phyloP scores from a whole-genome alignment of 1,140 invertebrate genomes.

The Drosophila azteca region DNA sequence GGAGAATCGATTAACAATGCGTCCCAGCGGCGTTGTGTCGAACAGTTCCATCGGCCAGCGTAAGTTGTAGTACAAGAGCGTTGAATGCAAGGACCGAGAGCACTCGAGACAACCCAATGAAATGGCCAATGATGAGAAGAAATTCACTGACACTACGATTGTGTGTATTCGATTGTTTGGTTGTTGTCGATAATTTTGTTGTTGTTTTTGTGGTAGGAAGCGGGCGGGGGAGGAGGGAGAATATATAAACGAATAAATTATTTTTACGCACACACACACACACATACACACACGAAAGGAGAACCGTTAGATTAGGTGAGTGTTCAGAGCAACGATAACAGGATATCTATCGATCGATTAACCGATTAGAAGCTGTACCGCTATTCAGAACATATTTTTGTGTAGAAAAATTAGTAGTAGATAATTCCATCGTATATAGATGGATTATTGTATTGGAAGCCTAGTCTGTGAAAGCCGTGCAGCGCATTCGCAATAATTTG shows the following conservation, averaged over 20 bases:
- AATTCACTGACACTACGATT: constrained; percentile 79
- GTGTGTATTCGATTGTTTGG: constrained; percentile 2
- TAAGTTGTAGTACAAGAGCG: constrained; percentile 87
- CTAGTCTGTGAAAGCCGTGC: constrained; percentile 27
- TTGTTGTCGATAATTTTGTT: constrained; percentile 23
- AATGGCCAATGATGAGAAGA: constrained; percentile 78
- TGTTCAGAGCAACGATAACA: constrained; percentile 6
- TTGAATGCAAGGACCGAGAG: constrained; percentile 85
- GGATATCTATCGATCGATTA: constrained; percentile 9
- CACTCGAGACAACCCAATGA: constrained; percentile 83
- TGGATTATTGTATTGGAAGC: constrained; percentile 31
- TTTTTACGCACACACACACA: constrained; percentile 32
- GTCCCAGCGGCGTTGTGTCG: constrained; percentile 90
- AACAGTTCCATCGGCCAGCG: constrained; percentile 90
- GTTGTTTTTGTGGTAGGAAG: constrained; percentile 6
- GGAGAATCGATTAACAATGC: constrained; percentile 90
- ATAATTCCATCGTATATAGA: constrained; percentile 1
- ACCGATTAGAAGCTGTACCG: neutral
- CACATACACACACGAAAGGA: constrained; percentile 34
- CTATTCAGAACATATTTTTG: neutral
- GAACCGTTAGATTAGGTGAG: constrained; percentile 29
- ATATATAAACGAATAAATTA: neutral
- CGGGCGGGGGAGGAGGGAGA: neutral
- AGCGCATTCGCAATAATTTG: neutral
- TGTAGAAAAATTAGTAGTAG: constrained; percentile 1